Evolutionary conservation across 2,113 vertebrate species (phyloP).

Genomic region (Hippocampus zosterae): DNA sequence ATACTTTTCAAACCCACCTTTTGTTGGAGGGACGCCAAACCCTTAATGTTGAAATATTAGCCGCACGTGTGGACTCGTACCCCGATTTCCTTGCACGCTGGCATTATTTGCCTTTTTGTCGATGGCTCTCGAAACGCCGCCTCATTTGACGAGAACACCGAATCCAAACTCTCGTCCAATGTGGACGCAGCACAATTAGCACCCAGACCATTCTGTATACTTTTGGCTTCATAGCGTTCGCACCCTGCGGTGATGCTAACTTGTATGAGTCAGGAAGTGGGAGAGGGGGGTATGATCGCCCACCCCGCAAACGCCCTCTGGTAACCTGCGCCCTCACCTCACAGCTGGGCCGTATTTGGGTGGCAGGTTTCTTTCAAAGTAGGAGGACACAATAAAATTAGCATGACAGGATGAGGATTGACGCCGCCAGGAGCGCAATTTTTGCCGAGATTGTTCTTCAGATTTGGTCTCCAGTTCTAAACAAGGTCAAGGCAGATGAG

Average conservation of each 20-base stretch:
- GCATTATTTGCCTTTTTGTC: not conserved
- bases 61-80: not conserved
- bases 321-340: constrained; percentile 5
- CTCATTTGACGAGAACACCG: not conserved
- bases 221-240: constrained; percentile 38
- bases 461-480: too few relatives aligned
- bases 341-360: constrained; percentile 29
- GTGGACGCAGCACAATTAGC: constrained; percentile 34
- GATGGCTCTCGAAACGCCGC: not conserved
- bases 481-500: too few relatives aligned
- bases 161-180: not conserved
- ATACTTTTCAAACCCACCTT: too few relatives aligned
- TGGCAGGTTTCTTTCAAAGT: constrained; percentile 38
- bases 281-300: constrained; percentile 12
- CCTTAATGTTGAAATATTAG: not conserved
- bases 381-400: constrained; percentile 37
- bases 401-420: constrained; percentile 38
- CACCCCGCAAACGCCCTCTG: not conserved
- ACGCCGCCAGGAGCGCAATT: constrained; percentile 3
- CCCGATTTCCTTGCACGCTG: not conserved
- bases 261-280: not conserved
- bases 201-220: not conserved
- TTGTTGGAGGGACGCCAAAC: too few relatives aligned
- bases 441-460: too few relatives aligned
- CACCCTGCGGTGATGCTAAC: constrained; percentile 30